Evolutionary conservation across 1,140 invertebrate species (phyloP).

Genomic region (Bombus consobrinus): DNA sequence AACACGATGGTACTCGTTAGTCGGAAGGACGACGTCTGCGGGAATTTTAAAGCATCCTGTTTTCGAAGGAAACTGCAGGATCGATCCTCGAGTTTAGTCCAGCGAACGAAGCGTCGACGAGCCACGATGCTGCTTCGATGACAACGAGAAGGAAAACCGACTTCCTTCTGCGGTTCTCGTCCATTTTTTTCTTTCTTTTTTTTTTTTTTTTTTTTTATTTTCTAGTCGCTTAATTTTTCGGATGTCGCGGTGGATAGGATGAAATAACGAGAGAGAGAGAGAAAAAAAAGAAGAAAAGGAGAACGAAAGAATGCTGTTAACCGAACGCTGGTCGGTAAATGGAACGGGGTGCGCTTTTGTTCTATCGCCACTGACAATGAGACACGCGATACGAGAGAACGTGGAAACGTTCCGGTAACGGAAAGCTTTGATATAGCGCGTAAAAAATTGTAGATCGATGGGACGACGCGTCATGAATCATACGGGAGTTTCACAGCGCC

Average conservation of each 20-base stretch:
- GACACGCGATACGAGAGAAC: neutral
- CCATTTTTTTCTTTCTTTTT: neutral
- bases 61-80: constrained; percentile 45
- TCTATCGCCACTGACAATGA: neutral
- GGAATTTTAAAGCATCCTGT: constrained; percentile 60
- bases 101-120: neutral
- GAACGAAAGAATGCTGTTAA: neutral
- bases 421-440: neutral
- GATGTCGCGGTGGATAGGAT: no score
- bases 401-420: neutral
- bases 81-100: constrained; percentile 23
- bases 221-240: neutral
- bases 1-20: constrained; percentile 60
- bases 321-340: neutral
- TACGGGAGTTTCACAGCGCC: constrained; percentile 24
- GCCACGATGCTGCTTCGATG: neutral
- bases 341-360: neutral
- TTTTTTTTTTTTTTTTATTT: neutral
- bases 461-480: constrained; percentile 43
- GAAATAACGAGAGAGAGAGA: neutral
- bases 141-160: neutral
- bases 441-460: constrained; percentile 44
- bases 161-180: neutral
- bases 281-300: neutral
- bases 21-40: constrained; percentile 43